phyloP scores from a whole-genome alignment of 53 echinoderm and acorn worm species.

The Holothuria scabra region DNA sequence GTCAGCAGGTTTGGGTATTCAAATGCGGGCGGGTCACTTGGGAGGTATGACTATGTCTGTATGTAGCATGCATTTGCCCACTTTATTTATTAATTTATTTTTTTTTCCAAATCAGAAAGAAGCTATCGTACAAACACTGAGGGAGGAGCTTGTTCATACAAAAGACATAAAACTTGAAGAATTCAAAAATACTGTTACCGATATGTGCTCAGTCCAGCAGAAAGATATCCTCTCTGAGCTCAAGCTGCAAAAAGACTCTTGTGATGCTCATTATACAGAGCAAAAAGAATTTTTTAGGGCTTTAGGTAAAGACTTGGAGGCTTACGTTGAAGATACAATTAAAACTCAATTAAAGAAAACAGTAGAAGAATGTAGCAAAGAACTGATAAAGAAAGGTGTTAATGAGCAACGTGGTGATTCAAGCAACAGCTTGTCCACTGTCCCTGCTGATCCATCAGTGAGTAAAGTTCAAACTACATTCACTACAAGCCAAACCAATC shows the following conservation, averaged over 20 bases:
- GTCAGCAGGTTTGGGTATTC: no score
- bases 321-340: constrained; percentile 10
- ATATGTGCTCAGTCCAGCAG: constrained; percentile 77
- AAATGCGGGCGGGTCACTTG: no score
- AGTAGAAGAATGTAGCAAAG: neutral
- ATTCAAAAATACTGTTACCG: constrained; percentile 61
- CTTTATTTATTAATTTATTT: neutral
- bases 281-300: neutral
- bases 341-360: neutral
- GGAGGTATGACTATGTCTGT: no score
- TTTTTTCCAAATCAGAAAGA: constrained; percentile 75
- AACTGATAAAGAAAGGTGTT: no score
- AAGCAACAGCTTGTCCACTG: no score
- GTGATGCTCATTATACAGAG: neutral
- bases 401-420: no score
- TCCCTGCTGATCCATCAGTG: no score
- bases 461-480: no score
- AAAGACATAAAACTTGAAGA: constrained; percentile 68
- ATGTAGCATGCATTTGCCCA: no score
- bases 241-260: constrained; percentile 5
- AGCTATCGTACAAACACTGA: constrained; percentile 74
- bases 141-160: constrained; percentile 65
- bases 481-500: no score
- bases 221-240: constrained; percentile 63
- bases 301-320: neutral